Base-by-base conservation (phyloP, 2,113 vertebrate genomes). In the Canis aureus region DNA sequence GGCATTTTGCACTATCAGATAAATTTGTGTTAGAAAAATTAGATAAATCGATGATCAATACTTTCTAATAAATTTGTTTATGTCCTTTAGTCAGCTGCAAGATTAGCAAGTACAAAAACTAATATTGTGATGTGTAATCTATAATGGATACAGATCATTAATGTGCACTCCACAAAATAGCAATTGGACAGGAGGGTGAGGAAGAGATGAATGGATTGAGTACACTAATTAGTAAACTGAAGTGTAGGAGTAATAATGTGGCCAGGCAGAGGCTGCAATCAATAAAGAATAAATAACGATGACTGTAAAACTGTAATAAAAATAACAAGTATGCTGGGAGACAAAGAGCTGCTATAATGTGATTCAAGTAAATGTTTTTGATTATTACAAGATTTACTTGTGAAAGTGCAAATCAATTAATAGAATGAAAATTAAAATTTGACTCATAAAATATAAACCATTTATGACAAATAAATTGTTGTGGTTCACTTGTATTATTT, bases 351-450 rank as follows among this genome's bases (percentile, higher is more conserved):
- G 4, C 35, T 73, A 16, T 2, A 73, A 38, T 86, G 1, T 80
- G 12, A 93, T 55, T 91, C 19, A 90, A 94, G 66, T 27, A 60
- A 62, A 60, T 51, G 19, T 38, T 71, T 92, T 38, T 17, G 2
- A 20, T 15, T 80, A 1, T 84, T 76, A 32, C 2, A n/a, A 49
- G 4, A 82, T 73, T 95, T 80, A 32, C 53, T 91, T 74, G n/a
- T 66, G 12, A 95, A 83, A n/a, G 32, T 69, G 11, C 3, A 76
- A 92, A 92, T 55, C 23, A 35, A 53, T 67, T 59, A 86, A 73
- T 32, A 89, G 79, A 91, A 88, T 96, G 17, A 93, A 97, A 17
- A 76, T 62, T 35, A 59, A 81, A 94, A 91, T 91, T 83, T 91
- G 57, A 88, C 35, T 64, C 55, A 93, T 74, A 53, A 96, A 94